Percentiles rank a stretch among this genome's conserved stretches.
phyloP scores from a whole-genome alignment of 2,113 vertebrate genomes.

The Cacatua alba region DNA sequence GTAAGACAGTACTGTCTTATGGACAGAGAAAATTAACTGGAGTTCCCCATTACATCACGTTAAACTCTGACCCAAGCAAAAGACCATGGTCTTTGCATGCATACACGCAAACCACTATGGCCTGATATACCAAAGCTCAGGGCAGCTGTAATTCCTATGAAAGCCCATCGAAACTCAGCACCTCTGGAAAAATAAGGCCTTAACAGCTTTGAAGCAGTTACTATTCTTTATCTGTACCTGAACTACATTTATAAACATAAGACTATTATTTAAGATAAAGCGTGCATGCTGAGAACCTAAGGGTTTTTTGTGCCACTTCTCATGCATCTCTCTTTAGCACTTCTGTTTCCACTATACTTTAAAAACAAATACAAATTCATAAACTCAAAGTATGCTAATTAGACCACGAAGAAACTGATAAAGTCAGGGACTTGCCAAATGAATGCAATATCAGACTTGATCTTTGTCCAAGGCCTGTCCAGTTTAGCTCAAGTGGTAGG shows the following conservation, averaged over 20 bases:
- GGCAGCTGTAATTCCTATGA: neutral
- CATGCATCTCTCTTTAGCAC: neutral
- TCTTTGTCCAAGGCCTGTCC: constrained; percentile 26
- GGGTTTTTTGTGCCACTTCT: neutral
- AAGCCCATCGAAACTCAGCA: neutral
- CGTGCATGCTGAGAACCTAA: neutral
- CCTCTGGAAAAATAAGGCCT: neutral
- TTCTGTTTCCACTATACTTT: neutral
- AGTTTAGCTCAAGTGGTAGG: neutral
- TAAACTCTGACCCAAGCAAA: neutral
- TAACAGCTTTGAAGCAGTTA: neutral
- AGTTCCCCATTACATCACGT: neutral
- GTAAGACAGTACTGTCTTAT: neutral
- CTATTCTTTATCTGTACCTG: neutral
- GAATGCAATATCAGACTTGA: neutral
- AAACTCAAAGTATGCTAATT: neutral
- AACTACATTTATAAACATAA: neutral
- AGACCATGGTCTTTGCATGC: neutral
- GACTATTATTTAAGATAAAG: neutral
- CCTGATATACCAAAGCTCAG: neutral
- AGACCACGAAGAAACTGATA: constrained; percentile 1
- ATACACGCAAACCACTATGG: neutral
- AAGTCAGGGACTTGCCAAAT: constrained; percentile 2
- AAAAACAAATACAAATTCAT: neutral
- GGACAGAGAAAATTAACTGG: neutral